phyloP scores from a whole-genome alignment of 2,888 invertebrate genomes.

The Meta bourneti region DNA sequence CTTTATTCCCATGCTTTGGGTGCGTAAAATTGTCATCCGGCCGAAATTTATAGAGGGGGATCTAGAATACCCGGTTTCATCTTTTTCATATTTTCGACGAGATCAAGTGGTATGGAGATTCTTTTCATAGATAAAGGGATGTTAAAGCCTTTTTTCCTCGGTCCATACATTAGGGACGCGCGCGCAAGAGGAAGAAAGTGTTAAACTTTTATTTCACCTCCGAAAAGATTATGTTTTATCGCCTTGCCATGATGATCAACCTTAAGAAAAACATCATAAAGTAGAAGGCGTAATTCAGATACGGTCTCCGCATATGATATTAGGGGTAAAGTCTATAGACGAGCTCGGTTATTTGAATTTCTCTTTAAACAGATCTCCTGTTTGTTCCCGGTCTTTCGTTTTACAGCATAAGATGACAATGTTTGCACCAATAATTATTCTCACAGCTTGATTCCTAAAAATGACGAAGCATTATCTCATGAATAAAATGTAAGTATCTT shows the following conservation, averaged over 20 bases:
- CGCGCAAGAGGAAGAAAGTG: slow-evolving; percentile 26
- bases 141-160: slow-evolving; percentile 34
- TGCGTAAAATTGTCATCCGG: slow-evolving; percentile 64
- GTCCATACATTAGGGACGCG: slow-evolving; percentile 27
- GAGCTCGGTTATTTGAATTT: slow-evolving; percentile 33
- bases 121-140: slow-evolving; percentile 64
- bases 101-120: slow-evolving; percentile 72
- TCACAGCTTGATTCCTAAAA: too few relatives aligned
- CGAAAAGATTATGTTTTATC: slow-evolving; percentile 65
- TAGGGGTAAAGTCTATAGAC: slow-evolving; percentile 12
- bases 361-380: too few relatives aligned
- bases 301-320: slow-evolving; percentile 43
- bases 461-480: too few relatives aligned
- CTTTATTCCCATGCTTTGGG: not conserved
- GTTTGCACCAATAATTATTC: too few relatives aligned
- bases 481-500: too few relatives aligned
- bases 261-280: not conserved
- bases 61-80: slow-evolving; percentile 30
- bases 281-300: slow-evolving; percentile 48
- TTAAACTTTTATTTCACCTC: slow-evolving; percentile 63
- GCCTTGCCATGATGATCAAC: slow-evolving; percentile 43
- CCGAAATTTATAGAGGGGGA: slow-evolving; percentile 57
- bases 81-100: slow-evolving; percentile 59
- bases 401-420: too few relatives aligned
- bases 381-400: too few relatives aligned